phyloP scores from a whole-genome alignment of 2,113 vertebrate species.

The Coturnix japonica region DNA sequence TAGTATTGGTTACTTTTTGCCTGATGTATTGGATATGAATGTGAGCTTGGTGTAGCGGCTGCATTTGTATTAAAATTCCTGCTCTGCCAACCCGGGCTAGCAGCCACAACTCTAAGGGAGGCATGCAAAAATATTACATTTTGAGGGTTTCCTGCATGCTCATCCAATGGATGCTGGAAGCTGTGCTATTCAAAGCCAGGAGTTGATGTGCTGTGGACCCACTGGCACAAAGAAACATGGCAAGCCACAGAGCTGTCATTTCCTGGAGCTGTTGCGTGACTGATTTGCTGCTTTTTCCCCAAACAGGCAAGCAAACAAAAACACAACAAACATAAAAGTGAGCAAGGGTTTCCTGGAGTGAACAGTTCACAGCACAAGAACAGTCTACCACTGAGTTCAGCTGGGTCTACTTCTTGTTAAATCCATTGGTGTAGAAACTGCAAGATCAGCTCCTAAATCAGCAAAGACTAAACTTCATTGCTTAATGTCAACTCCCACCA shows the following conservation, averaged over 20 bases:
- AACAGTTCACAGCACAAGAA: not conserved
- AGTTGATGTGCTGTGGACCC: not conserved
- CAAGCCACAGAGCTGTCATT: not conserved
- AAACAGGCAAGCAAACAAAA: rapidly evolving
- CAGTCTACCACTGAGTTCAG: not conserved
- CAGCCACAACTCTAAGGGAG: not conserved
- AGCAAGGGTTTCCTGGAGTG: not conserved
- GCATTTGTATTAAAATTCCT: not conserved
- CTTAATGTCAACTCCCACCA: not conserved
- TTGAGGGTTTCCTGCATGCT: not conserved
- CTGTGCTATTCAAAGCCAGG: rapidly evolving
- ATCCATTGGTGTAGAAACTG: not conserved
- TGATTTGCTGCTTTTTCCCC: not conserved
- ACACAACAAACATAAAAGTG: not conserved
- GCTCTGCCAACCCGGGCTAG: not conserved
- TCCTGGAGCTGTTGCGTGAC: not conserved
- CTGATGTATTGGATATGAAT: not conserved
- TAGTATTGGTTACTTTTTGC: not conserved
- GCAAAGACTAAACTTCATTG: not conserved
- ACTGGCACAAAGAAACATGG: not conserved
- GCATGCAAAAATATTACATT: not conserved
- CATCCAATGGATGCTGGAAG: not conserved
- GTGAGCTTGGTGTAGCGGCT: not conserved
- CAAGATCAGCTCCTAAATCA: conserved; percentile 32
- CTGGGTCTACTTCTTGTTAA: not conserved